Evolutionary conservation across 2,797 vertebrate genomes (phyloP), one percentile per base, ranked within the genome.

Genomic region (Ptychobarbus kaznakovi): DNA sequence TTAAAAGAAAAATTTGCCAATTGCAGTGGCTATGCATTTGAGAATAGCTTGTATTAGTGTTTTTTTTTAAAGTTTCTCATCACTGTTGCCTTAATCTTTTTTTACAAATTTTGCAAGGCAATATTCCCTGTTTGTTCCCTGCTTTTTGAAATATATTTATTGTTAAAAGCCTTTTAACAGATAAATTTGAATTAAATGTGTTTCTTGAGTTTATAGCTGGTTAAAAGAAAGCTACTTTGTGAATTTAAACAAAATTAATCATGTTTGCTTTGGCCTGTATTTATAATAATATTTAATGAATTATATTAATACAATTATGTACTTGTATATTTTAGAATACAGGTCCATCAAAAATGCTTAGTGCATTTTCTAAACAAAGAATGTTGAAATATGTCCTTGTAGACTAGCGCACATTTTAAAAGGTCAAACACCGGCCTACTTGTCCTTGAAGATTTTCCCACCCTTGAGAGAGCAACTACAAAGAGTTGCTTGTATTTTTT

Each of bases 401-500:
- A 51, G 44, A 76, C 20, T 20, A 53, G 28, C 32, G 13, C 18
- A 56, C 18, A 3, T 53, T 32, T 51, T 35, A 35, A 35, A 75
- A 75, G 28, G 73, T 53, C 73, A 38, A 38, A 76, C 49, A 13
- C 32, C 46, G 42, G 13, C n/a, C n/a, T 66, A 25, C 18, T 49
- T 65, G 58, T 32, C 15, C 42, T 65, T 66, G 61, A 65, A 79
- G 56, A 40, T 15, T 56, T 76, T 76, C 51, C 56, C 51, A 58
- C 12, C 46, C 16, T 66, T 46, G 42, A 66, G 25, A 46, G 61
- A n/a, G 22, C 9, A 18, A 38, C 46, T 49, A 70, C 38, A 82
- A 74, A 49, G 25, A 38, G 4, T 49, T 49, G 13, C 9, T 42
- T 70, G 28, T 81, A 11, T 35, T 73, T 51, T 70, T 74, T n/a